A percentile compares a stretch with the other conserved stretches of the same genome.
These are phyloP conservation scores for Drosophila mettleri DNA, from an alignment of 2,888 invertebrate genomes.

Conservation along the genomic window DNA sequence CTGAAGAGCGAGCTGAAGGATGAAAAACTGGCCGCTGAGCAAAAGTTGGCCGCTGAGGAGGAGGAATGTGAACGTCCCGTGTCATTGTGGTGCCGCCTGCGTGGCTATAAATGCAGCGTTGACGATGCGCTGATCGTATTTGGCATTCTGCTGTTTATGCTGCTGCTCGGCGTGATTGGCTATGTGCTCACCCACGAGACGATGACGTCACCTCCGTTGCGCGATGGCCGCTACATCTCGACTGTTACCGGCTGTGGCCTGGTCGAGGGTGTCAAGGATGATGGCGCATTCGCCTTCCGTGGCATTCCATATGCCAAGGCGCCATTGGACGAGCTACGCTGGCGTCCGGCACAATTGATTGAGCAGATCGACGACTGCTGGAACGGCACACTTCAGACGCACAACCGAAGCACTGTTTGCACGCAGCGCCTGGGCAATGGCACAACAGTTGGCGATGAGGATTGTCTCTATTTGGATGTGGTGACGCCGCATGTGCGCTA, in stretches of 20 bases:
- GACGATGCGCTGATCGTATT: slow-evolving; percentile 87
- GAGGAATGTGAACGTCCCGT: slow-evolving; percentile 74
- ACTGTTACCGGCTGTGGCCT: slow-evolving; percentile 92
- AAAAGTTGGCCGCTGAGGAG: slow-evolving; percentile 81
- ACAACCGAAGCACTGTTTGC: slow-evolving; percentile 89
- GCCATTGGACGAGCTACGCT: slow-evolving; percentile 89
- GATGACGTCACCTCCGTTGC: slow-evolving; percentile 87
- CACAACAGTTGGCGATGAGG: slow-evolving; percentile 89
- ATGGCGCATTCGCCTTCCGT: slow-evolving; percentile 92
- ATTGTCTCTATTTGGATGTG: slow-evolving; percentile 93
- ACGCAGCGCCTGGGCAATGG: slow-evolving; percentile 90
- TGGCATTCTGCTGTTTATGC: slow-evolving; percentile 87
- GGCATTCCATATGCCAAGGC: slow-evolving; percentile 93
- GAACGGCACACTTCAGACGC: slow-evolving; percentile 90
- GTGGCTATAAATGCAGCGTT: slow-evolving; percentile 89
- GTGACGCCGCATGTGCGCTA: slow-evolving; percentile 93
- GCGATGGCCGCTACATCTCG: slow-evolving; percentile 90
- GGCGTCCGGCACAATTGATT: slow-evolving; percentile 89
- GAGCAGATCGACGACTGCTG: slow-evolving; percentile 90
- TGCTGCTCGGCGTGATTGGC: slow-evolving; percentile 88
- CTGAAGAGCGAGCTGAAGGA: slow-evolving; percentile 89
- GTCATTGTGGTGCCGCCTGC: slow-evolving; percentile 87
- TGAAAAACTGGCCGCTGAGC: slow-evolving; percentile 82
- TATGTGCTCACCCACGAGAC: slow-evolving; percentile 88
- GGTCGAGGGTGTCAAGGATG: slow-evolving; percentile 91